These are phyloP conservation scores for Bolborhynchus lineola DNA, from an alignment of 2,113 vertebrate genomes.

Conservation along the genomic window DNA sequence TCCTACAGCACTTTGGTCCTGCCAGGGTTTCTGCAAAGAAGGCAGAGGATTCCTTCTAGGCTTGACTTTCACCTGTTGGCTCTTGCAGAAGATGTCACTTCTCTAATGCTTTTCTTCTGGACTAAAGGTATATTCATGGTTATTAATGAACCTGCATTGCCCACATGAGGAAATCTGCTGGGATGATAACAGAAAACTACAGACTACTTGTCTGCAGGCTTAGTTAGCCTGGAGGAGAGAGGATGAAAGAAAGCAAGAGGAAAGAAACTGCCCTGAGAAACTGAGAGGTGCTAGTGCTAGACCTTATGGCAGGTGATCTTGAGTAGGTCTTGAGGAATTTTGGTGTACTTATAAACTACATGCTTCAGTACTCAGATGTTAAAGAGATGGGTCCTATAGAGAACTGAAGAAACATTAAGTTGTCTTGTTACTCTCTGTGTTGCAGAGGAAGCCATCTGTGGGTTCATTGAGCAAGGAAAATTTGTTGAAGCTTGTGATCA, in stretches of 20 bases:
- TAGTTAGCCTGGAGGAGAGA: background rate
- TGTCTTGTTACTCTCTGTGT: background rate
- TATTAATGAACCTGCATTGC: background rate
- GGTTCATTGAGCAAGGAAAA: conserved; percentile 26
- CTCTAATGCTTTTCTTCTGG: background rate
- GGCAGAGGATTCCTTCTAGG: background rate
- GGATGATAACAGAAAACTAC: background rate
- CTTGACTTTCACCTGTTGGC: background rate
- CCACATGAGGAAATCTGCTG: background rate
- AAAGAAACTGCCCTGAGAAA: background rate
- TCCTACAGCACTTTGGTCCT: background rate
- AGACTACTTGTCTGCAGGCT: background rate
- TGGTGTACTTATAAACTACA: background rate
- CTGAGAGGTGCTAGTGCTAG: background rate
- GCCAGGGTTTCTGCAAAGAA: background rate
- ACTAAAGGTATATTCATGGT: background rate
- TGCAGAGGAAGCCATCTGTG: conserved; percentile 50
- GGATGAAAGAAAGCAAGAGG: background rate
- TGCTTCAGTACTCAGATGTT: background rate
- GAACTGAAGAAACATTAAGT: background rate
- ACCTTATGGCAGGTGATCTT: background rate
- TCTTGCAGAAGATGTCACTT: background rate
- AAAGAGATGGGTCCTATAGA: background rate
- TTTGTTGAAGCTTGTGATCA: conserved; percentile 52
- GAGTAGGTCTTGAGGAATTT: background rate